phyloP scores from a whole-genome alignment of 2,113 vertebrate genomes.

The Elaphurus davidianus region DNA sequence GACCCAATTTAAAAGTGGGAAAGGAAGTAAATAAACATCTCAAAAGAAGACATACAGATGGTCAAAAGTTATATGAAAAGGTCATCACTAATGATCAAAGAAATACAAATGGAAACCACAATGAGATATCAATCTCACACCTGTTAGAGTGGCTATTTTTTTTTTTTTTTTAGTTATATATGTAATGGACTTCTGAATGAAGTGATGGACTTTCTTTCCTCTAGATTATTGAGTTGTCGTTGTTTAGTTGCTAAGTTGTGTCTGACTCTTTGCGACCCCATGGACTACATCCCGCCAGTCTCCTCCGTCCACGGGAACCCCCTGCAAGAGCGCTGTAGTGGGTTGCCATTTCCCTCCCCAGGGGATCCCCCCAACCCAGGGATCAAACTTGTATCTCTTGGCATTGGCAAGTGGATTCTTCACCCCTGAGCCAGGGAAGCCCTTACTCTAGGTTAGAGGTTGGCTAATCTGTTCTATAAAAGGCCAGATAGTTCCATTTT shows the following conservation, averaged over 20 bases:
- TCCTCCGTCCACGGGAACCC: neutral
- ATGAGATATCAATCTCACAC: neutral
- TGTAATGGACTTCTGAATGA: neutral
- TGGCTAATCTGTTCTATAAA: neutral
- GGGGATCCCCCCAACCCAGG: neutral
- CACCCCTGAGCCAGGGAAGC: neutral
- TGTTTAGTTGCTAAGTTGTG: too few species aligned
- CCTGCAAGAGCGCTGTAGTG: neutral
- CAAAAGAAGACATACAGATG: neutral
- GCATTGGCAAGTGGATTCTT: neutral
- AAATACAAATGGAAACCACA: neutral
- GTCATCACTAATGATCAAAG: neutral
- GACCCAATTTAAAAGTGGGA: neutral
- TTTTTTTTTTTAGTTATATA: neutral
- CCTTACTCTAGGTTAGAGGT: neutral
- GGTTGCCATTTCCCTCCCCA: neutral
- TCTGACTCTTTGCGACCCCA: too few species aligned
- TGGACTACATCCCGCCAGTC: neutral
- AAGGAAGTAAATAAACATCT: neutral
- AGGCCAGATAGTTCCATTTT: neutral
- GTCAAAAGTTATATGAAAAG: neutral
- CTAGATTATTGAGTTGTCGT: neutral
- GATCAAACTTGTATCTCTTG: neutral
- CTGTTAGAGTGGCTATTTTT: neutral
- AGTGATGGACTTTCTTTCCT: neutral